phyloP scores from a whole-genome alignment of 2,113 vertebrate species.

The Terrapene triunguis region DNA sequence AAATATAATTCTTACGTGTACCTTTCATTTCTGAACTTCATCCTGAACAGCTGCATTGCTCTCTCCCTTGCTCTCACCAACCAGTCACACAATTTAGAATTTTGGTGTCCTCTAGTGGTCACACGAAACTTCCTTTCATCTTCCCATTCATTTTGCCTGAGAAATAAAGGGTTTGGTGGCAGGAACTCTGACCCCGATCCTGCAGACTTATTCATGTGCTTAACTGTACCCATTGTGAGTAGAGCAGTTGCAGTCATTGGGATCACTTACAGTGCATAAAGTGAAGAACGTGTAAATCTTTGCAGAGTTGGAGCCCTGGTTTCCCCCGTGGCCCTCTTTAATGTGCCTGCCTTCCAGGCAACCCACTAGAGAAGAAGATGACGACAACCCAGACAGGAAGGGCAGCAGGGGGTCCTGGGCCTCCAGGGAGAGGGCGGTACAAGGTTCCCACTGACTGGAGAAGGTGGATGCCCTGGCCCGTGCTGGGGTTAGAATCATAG shows the following conservation, averaged over 20 bases:
- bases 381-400: too few species aligned
- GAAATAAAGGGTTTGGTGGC: fast-evolving
- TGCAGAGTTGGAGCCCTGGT: background rate
- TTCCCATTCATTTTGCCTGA: background rate
- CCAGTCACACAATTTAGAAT: background rate
- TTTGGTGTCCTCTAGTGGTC: conserved; percentile 55
- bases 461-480: too few species aligned
- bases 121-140: background rate
- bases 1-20: background rate
- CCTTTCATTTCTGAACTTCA: background rate
- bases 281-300: fast-evolving
- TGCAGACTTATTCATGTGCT: background rate
- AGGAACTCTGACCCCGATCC: background rate
- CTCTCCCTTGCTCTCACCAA: fast-evolving
- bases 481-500: too few species aligned
- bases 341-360: too few species aligned
- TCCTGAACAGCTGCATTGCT: background rate
- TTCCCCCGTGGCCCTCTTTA: too few species aligned
- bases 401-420: too few species aligned
- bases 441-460: too few species aligned
- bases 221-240: background rate
- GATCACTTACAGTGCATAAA: background rate
- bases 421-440: too few species aligned
- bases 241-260: background rate
- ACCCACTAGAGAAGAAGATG: too few species aligned